Evolutionary conservation across 2,797 vertebrate genomes (phyloP), one percentile per base, ranked within the genome.

Genomic region (Brachymystax lenok): DNA sequence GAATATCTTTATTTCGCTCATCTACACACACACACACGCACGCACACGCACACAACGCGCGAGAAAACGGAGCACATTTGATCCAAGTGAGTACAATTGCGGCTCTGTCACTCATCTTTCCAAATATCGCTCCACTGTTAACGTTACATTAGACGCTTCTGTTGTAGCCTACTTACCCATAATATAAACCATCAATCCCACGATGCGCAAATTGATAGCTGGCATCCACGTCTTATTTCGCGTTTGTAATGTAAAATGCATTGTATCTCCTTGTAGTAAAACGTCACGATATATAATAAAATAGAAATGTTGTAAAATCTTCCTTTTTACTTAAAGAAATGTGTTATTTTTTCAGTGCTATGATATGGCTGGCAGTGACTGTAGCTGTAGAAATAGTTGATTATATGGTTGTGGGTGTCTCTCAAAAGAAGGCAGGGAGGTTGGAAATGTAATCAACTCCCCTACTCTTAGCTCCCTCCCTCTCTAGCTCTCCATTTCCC

Each of bases 281-380:
- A 77, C 35, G 28, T 54, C n/a, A 35, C 5, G 5, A 17, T 35
- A 64, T 72, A 33, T 77, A 21, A 50, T 12, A 16, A 27, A 51
- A 33, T 71, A 79, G 63, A 50, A 50, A 27, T 24, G 33, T 61
- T 16, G 56, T 74, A 50, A 73, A n/a, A 63, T 61, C 40, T 35
- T 35, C 52, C 69, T 46, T 67, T 78, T 74, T 30, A 77, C 50
- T 66, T 46, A 77, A 63, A 28, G 74, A 73, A 74, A 82, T 72
- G 72, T 74, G 69, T 82, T 82, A 30, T 79, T 54, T 77, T 74
- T 77, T 74, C 77, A 79, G 79, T 56, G 85, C 85, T 88, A 74
- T 78, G 78, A 76, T 76, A 79, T 79, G 78, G 81, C 77, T 84
- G 86, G 82, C 88, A 85, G 86, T 83, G 86, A 71, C 86, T 79